Percentiles rank a stretch among this genome's conserved stretches.
phyloP scores from a whole-genome alignment of 2,888 invertebrate species.

The Hypolimnas misippus region DNA sequence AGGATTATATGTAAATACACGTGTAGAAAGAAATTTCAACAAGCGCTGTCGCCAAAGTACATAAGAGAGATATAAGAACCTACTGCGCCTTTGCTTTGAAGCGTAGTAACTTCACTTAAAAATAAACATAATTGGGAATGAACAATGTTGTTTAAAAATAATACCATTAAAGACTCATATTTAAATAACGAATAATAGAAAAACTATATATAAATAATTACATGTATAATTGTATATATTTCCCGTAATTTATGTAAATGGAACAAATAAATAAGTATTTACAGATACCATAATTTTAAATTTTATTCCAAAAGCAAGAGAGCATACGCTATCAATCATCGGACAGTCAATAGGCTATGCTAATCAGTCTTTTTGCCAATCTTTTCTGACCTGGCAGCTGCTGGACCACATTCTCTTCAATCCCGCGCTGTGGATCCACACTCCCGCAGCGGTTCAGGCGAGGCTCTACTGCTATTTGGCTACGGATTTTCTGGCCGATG shows the following conservation, averaged over 20 bases:
- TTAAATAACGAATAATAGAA: too few species aligned
- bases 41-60: background rate
- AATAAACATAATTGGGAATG: too few species aligned
- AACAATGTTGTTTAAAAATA: too few species aligned
- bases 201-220: too few species aligned
- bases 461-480: conserved; percentile 98
- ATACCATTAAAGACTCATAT: too few species aligned
- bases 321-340: conserved; percentile 76
- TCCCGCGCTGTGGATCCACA: conserved; percentile 99
- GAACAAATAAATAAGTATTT: too few species aligned
- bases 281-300: too few species aligned
- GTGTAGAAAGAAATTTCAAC: background rate
- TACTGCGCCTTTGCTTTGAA: too few species aligned
- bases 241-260: too few species aligned
- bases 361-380: conserved; percentile 95
- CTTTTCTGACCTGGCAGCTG: conserved; percentile 96
- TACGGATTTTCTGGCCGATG: conserved; percentile 99
- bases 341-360: conserved; percentile 79
- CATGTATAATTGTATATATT: too few species aligned
- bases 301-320: conserved; percentile 79
- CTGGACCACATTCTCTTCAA: conserved; percentile 99
- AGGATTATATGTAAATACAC: conserved; percentile 3
- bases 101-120: background rate
- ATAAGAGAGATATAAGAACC: too few species aligned
- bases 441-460: conserved; percentile 97